Percentiles rank a stretch among this genome's conserved stretches.
phyloP scores from a whole-genome alignment of 2,113 vertebrate species.

The Ahaetulla prasina region DNA sequence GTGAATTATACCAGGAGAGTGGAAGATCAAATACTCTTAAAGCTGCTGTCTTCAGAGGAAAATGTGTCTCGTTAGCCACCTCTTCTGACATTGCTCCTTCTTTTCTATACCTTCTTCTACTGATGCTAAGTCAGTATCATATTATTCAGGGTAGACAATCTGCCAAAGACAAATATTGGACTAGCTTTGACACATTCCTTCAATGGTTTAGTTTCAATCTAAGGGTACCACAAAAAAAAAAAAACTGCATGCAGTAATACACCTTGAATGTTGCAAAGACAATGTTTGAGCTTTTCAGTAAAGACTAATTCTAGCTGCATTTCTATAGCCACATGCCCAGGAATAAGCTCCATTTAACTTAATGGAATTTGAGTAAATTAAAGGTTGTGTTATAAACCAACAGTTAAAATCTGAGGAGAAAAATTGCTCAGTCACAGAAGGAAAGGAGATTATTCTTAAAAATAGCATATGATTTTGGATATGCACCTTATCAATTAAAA shows the following conservation, averaged over 20 bases:
- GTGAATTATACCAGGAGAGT: slow-evolving; percentile 78
- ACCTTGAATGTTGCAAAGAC: background rate
- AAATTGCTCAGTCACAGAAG: background rate
- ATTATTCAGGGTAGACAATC: slow-evolving; percentile 20
- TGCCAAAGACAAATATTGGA: slow-evolving; percentile 17
- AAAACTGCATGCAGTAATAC: background rate
- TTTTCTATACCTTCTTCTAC: slow-evolving; percentile 68
- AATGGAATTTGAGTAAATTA: background rate
- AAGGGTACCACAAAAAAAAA: background rate
- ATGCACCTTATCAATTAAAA: background rate
- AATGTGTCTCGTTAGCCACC: slow-evolving; percentile 63
- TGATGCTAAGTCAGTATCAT: slow-evolving; percentile 41
- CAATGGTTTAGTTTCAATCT: fast-evolving
- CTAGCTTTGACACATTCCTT: background rate
- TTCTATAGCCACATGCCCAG: background rate
- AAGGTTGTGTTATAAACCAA: background rate
- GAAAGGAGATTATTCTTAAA: background rate
- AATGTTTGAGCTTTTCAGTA: background rate
- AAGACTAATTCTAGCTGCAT: background rate
- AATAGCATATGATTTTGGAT: background rate
- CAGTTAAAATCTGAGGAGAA: background rate
- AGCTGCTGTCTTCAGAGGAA: slow-evolving; percentile 76
- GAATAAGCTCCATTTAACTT: background rate
- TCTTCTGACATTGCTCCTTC: slow-evolving; percentile 81
- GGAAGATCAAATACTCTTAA: slow-evolving; percentile 81